Evolutionary conservation across 2,797 vertebrate genomes (phyloP), one percentile per base, ranked within the genome.

Genomic region (Paratrypauchen microcephalus): DNA sequence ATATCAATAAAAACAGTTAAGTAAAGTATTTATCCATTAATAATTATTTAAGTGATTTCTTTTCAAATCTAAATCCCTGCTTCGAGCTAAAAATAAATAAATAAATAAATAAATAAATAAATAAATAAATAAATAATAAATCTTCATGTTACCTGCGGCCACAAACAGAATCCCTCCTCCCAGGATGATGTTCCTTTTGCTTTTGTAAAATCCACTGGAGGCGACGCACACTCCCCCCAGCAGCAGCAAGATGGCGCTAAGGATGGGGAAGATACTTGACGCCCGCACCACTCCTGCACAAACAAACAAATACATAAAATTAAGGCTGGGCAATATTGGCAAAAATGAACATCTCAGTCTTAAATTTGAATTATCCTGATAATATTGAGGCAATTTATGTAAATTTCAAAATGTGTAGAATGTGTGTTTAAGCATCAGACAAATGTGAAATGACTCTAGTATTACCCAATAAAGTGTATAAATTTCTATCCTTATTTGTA

Each of bases 191-290:
- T 96, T 97, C 73, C 96, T 92, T 75, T 95, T 97, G 89, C 92
- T 96, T 83, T 94, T 96, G 90, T 96, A 96, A 90, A 97, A 96
- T 60, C 95, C 91, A 70, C 96, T 96, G 81, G 95, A 95, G 0
- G 96, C 96, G 45, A 97, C 96, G 19, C 96, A 97, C 39, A 98
- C 92, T 19, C 95, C 96, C 2, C 96, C 96, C 55, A 98, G 93
- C 87, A 98, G 89, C 78, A 98, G 92, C 82, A 98, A 92, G 59
- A 95, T 95, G 79, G 96, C 96, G 66, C 96, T 98, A 77, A 98
- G 95, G 88, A 98, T 97, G 48, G 96, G 96, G 86, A 97, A 98
- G 90, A 98, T 95, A 86, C 96, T 98, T 81, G 96, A 97, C 65
- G 96, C 96, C 66, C 96, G 92, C 54, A 98, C 96, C 65, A 98